Percentiles rank a stretch among this genome's conserved stretches.
Conservation (phyloP, 2,113 vertebrate genomes). For the Daubentonia madagascariensis region DNA sequence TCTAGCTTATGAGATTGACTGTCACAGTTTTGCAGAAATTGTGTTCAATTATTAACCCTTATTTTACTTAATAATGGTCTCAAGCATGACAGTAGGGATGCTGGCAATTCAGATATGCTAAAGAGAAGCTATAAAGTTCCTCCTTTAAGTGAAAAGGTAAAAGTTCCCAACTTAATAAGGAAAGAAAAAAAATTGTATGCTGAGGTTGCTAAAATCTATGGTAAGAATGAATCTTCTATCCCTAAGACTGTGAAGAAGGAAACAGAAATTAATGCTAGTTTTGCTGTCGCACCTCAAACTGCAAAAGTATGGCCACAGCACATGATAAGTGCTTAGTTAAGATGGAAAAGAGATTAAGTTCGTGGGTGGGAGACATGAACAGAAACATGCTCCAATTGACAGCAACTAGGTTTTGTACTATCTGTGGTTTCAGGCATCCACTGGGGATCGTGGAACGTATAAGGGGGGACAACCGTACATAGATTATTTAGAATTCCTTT, state of each 20-base stretch:
- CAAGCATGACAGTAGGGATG: background rate
- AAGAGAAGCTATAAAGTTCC: background rate
- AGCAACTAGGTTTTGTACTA: background rate
- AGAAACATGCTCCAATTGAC: background rate
- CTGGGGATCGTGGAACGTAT: background rate
- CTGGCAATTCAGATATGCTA: background rate
- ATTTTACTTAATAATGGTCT: background rate
- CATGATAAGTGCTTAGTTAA: background rate
- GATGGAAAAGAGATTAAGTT: background rate
- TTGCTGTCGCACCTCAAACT: background rate
- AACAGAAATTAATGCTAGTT: background rate
- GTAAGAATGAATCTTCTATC: background rate
- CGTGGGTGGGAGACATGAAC: background rate
- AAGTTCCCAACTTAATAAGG: background rate
- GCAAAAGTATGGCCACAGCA: background rate
- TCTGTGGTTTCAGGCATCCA: background rate
- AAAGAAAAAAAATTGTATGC: background rate
- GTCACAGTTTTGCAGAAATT: background rate
- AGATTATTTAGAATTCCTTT: background rate
- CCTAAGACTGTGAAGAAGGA: background rate
- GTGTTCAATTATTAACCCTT: background rate
- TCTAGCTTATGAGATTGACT: background rate
- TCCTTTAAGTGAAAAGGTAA: background rate
- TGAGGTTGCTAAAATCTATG: background rate
- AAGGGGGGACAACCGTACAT: background rate